Conservation (phyloP, 2,113 vertebrate species). For the Ellobius talpinus region DNA sequence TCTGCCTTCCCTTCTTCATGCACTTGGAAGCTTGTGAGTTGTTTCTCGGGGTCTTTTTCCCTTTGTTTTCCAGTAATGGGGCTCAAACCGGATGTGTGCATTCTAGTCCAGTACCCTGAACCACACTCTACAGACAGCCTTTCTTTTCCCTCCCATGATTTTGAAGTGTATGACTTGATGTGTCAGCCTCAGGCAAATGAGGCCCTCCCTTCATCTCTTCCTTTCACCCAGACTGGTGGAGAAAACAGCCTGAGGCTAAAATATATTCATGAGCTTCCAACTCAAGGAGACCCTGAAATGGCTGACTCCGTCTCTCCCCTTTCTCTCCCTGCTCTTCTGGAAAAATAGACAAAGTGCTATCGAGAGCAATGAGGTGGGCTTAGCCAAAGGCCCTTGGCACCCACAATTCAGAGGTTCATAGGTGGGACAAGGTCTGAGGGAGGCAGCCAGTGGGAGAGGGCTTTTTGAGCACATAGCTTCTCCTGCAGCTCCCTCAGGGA, state of each 20-base stretch:
- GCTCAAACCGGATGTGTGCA: not conserved
- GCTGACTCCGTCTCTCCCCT: not conserved
- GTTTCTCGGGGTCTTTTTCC: not conserved
- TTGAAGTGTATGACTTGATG: not conserved
- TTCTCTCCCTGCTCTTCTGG: not conserved
- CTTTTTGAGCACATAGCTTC: not conserved
- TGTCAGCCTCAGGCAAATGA: not conserved
- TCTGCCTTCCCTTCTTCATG: accelerated
- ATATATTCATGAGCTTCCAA: not conserved
- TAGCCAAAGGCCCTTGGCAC: not conserved
- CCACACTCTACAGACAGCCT: too few species aligned
- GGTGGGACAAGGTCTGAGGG: not conserved
- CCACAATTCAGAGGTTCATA: not conserved
- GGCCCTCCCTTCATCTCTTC: not conserved
- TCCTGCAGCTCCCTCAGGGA: too few species aligned
- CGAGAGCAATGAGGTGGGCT: too few species aligned
- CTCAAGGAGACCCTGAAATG: not conserved
- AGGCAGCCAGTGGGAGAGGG: not conserved
- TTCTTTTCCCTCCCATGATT: not conserved
- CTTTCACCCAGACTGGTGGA: not conserved
- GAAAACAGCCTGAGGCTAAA: not conserved
- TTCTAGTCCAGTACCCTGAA: not conserved
- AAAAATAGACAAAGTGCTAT: not conserved
- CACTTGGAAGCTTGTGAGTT: not conserved
- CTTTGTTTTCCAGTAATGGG: not conserved